phyloP scores from a whole-genome alignment of 2,888 invertebrate genomes.

The Pachymerium ferrugineum region DNA sequence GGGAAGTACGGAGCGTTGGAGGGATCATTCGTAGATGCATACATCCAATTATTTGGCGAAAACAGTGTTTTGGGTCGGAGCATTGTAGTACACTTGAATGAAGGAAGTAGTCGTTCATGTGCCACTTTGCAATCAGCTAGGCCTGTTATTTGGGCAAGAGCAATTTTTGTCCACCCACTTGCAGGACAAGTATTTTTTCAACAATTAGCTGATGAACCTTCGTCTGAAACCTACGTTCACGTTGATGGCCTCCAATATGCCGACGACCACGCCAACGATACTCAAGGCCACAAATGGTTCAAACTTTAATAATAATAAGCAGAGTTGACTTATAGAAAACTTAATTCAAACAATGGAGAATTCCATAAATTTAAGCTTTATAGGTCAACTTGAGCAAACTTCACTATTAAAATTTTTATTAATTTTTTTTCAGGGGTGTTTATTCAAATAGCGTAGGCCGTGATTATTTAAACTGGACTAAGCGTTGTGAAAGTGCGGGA shows the following conservation, averaged over 20 bases:
- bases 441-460: conserved; percentile 61
- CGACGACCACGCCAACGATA: conserved; percentile 61
- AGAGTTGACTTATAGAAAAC: too few relatives aligned
- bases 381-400: too few relatives aligned
- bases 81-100: conserved; percentile 62
- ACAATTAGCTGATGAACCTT: conserved; percentile 71
- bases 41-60: conserved; percentile 72
- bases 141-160: conserved; percentile 70
- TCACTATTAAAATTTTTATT: background rate
- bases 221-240: conserved; percentile 77
- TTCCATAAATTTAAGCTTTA: too few relatives aligned
- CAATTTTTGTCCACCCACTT: conserved; percentile 76
- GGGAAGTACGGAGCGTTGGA: conserved; percentile 66
- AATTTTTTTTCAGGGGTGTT: conserved; percentile 40
- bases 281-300: conserved; percentile 63
- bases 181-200: conserved; percentile 72
- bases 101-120: conserved; percentile 48
- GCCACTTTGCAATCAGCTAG: conserved; percentile 46
- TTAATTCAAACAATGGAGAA: too few relatives aligned
- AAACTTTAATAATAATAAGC: conserved; percentile 49
- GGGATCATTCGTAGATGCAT: conserved; percentile 56
- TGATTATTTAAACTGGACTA: conserved; percentile 88
- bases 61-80: conserved; percentile 75
- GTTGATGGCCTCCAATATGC: conserved; percentile 80
- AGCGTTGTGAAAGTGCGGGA: conserved; percentile 73